Evolutionary conservation across 2,888 invertebrate species (phyloP).

Genomic region (Anthrax anthrax): DNA sequence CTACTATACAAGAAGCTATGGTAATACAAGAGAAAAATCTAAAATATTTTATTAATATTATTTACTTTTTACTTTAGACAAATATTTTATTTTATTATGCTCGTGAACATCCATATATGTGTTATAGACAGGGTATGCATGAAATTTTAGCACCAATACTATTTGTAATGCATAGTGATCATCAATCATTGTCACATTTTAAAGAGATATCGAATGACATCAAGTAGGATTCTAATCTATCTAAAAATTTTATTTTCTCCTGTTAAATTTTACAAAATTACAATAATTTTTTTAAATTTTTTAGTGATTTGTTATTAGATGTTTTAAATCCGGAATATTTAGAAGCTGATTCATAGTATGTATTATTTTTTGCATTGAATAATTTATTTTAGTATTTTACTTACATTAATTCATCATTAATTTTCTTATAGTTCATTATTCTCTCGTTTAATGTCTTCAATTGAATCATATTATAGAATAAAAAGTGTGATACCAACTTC

Average conservation of each 20-base stretch:
- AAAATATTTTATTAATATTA: not conserved
- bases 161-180: constrained; percentile 61
- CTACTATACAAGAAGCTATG: constrained; percentile 57
- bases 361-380: constrained; percentile 1
- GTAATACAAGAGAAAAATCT: not conserved
- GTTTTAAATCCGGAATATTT: constrained; percentile 52
- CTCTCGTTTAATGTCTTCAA: constrained; percentile 45
- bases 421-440: constrained; percentile 43
- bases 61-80: constrained; percentile 25
- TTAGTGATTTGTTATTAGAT: constrained; percentile 45
- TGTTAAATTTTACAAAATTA: constrained; percentile 4
- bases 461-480: constrained; percentile 49
- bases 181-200: constrained; percentile 49
- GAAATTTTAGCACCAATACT: constrained; percentile 69
- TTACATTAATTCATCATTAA: too few relatives aligned
- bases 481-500: constrained; percentile 40
- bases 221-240: constrained; percentile 19
- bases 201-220: constrained; percentile 36
- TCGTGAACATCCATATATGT: constrained; percentile 50
- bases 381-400: too few relatives aligned
- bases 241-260: not conserved
- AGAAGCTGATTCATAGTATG: constrained; percentile 72
- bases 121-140: constrained; percentile 80
- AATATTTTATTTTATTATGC: constrained; percentile 47
- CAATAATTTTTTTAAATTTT: not conserved